Conservation (phyloP, 2,113 vertebrate species). For the Leptobrachium leishanense region DNA sequence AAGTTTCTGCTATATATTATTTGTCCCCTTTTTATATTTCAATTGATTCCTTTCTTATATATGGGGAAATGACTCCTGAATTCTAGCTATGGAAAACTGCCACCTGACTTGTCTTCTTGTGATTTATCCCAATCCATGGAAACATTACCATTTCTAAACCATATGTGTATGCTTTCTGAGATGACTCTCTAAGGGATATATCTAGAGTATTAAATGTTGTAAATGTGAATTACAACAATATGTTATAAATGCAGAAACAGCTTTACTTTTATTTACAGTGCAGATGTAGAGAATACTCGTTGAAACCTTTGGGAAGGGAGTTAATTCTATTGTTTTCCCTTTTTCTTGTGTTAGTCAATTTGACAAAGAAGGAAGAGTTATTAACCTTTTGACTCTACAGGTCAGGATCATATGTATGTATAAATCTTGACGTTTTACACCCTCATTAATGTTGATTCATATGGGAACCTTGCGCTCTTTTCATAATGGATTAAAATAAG, state of each 20-base stretch:
- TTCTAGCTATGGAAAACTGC: constrained; percentile 1
- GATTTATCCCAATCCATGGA: constrained; percentile 25
- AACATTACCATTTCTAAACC: constrained; percentile 20
- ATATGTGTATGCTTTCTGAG: constrained; percentile 28
- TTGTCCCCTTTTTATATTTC: too few species aligned
- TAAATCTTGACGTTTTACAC: not conserved
- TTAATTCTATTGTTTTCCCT: not conserved
- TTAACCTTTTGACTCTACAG: not conserved
- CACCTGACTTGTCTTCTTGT: constrained; percentile 13
- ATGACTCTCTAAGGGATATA: constrained; percentile 33
- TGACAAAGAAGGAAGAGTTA: not conserved
- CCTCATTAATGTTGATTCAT: not conserved
- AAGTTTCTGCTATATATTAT: too few species aligned
- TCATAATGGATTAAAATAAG: too few species aligned
- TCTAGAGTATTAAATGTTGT: constrained; percentile 34
- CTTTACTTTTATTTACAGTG: constrained; percentile 9
- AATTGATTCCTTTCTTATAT: too few species aligned
- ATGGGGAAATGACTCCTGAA: not conserved
- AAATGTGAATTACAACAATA: constrained; percentile 38
- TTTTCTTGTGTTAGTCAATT: not conserved
- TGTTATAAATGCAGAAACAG: constrained; percentile 22
- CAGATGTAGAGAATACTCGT: constrained; percentile 6
- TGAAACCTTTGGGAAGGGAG: not conserved
- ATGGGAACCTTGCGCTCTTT: not conserved
- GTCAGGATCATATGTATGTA: not conserved